These are phyloP conservation scores for Mastigias papua DNA, from an alignment of 30 jellyfish, hydroid and myxozoan genomes.

Conservation along the genomic window DNA sequence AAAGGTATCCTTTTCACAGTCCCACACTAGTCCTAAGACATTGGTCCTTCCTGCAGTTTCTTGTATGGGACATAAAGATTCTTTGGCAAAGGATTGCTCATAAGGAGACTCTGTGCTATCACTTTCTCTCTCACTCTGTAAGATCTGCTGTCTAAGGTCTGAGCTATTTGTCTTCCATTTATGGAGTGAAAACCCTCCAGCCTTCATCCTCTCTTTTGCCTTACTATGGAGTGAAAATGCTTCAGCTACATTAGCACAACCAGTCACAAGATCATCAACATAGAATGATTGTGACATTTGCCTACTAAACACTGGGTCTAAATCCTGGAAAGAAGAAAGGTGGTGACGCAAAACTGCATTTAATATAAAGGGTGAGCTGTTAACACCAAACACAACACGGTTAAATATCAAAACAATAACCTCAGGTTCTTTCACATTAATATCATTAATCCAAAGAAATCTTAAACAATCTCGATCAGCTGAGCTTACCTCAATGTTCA, in stretches of 20 bases:
- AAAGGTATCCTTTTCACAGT: not conserved
- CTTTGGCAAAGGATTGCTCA: not conserved
- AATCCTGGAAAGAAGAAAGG: slow-evolving; percentile 14
- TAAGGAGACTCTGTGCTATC: not conserved
- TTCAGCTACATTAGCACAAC: not conserved
- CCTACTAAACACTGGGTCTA: slow-evolving; percentile 46
- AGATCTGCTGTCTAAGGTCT: slow-evolving; percentile 2
- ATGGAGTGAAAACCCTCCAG: slow-evolving; percentile 35
- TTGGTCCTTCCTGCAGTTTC: not conserved
- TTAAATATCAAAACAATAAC: slow-evolving; percentile 15
- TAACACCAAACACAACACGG: slow-evolving; percentile 45
- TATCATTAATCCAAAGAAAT: slow-evolving; percentile 57
- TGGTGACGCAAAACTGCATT: slow-evolving; percentile 57
- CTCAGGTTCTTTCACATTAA: slow-evolving; percentile 17
- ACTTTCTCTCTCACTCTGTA: not conserved
- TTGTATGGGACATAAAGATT: not conserved
- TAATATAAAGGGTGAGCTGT: slow-evolving; percentile 44
- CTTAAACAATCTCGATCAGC: no score
- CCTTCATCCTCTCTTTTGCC: slow-evolving; percentile 58
- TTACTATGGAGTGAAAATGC: slow-evolving; percentile 12
- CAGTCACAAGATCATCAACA: slow-evolving; percentile 27
- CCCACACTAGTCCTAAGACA: slow-evolving; percentile 10
- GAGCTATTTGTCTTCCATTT: slow-evolving; percentile 57
- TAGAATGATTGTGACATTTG: slow-evolving; percentile 14
- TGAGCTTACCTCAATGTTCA: no score